A percentile compares a stretch with the other conserved stretches of the same genome.
phyloP scores from a whole-genome alignment of 92 coral and sea anemone genomes.

The Plumapathes pennacea region DNA sequence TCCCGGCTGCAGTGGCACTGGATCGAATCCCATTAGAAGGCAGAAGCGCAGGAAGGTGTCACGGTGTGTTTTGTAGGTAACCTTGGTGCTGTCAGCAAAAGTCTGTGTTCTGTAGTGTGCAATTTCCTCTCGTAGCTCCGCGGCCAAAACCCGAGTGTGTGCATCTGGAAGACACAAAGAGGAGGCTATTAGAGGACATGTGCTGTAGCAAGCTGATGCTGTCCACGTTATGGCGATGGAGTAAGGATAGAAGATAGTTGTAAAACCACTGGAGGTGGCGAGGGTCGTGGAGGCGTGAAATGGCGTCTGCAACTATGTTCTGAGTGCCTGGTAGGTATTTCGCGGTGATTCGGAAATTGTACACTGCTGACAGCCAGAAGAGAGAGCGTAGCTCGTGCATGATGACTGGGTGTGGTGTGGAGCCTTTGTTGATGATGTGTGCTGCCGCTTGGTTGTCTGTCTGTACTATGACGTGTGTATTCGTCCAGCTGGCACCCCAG shows the following conservation, averaged over 20 bases:
- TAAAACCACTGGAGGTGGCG: not conserved
- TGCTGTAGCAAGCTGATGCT: too few relatives aligned
- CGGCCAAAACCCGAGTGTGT: too few relatives aligned
- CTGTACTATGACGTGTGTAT: constrained; percentile 4
- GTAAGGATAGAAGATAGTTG: not conserved
- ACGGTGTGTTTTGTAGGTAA: constrained; percentile 26
- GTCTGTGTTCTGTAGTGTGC: constrained; percentile 15
- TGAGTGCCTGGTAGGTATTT: constrained; percentile 4
- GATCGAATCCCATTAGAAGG: constrained; percentile 22
- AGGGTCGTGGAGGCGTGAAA: constrained; percentile 36
- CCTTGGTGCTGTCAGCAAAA: constrained; percentile 18
- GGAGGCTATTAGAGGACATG: too few relatives aligned
- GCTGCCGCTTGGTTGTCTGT: constrained; percentile 26
- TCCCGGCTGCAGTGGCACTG: constrained; percentile 17
- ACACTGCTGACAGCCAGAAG: constrained; percentile 29
- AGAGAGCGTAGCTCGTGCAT: constrained; percentile 34
- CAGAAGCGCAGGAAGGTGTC: constrained; percentile 38
- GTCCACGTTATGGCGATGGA: not conserved
- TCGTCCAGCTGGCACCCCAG: not conserved
- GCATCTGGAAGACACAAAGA: too few relatives aligned
- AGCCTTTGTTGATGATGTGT: constrained; percentile 30
- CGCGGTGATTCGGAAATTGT: constrained; percentile 38
- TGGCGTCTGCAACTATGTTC: constrained; percentile 29
- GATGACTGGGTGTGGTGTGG: not conserved
- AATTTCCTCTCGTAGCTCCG: constrained; percentile 12